Evolutionary conservation across 1,140 invertebrate species (phyloP), one percentile per base, ranked within the genome.

Genomic region (Diachasma alloeum): DNA sequence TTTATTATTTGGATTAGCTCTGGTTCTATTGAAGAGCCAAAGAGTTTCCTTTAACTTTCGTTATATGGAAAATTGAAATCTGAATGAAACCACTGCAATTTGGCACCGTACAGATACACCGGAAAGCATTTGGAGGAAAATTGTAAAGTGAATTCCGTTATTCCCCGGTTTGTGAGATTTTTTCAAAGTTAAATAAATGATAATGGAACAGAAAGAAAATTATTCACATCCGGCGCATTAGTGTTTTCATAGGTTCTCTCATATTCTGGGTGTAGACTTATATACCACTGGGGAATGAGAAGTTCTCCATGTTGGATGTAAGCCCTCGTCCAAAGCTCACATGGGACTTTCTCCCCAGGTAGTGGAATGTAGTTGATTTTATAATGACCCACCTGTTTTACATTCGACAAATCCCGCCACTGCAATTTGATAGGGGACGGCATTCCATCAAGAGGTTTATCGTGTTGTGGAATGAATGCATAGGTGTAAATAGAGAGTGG

Each of bases 361-460:
- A 63, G n/a, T 22, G 39, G 17, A 15, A 53, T 72, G 44, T 42
- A 67, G 74, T 56, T 69, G 68, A 78, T 36, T 79, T 80, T 76
- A 83, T 83, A 85, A 85, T 85, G 81, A 82, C 81, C 82, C 83
- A 85, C 83, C 83, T 85, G 83, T 85, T 84, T 82, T 26, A 67
- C 31, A 44, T 74, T 73, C 22, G 26, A 56, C 24, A 73, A 59
- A 73, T 53, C n/a, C 39, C 24, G 59, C 59, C 19, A 63, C 24
- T 24, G 59, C 9, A 24, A 13, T 37, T 36, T 39, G 22, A 71
- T n/a, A 4, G 10, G 5, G 26, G 22, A 26, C 22, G 24, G 59
- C 26, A 63, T 63, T 63, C 59, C 59, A 63, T 82, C 77, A 79
- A 53, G 36, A 44, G 56, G 26, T 74, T 73, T 74, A 42, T 42